phyloP scores from a whole-genome alignment of 2,113 vertebrate genomes.

The Xenus cinereus region DNA sequence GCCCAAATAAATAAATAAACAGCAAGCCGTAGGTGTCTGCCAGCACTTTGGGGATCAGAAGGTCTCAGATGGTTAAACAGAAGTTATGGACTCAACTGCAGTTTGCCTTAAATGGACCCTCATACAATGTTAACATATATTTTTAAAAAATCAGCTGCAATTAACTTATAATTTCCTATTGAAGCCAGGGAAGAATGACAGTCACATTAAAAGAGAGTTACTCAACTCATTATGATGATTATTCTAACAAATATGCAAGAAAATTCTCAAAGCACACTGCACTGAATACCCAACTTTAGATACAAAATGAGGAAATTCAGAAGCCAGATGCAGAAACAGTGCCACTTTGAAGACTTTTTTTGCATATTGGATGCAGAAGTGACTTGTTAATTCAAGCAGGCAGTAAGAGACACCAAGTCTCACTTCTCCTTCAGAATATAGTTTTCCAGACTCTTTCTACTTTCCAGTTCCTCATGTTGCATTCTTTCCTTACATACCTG shows the following conservation, averaged over 20 bases:
- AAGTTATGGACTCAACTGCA: background rate
- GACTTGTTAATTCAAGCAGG: background rate
- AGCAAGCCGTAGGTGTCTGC: background rate
- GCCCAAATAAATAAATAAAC: background rate
- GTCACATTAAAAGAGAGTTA: constrained; percentile 15
- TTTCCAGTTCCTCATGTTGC: background rate
- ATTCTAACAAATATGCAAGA: background rate
- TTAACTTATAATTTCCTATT: background rate
- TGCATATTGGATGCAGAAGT: background rate
- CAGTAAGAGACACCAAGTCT: background rate
- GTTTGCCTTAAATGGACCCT: background rate
- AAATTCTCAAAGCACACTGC: background rate
- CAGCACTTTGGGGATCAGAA: background rate
- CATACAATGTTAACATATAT: background rate
- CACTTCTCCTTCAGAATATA: background rate
- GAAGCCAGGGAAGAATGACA: constrained; percentile 37
- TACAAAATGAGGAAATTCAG: background rate
- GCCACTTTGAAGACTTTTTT: background rate
- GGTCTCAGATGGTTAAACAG: background rate
- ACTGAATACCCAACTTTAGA: background rate
- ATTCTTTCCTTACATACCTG: background rate
- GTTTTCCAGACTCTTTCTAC: background rate
- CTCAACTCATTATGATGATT: background rate
- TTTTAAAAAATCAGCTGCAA: background rate
- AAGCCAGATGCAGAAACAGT: background rate